These are phyloP conservation scores for Oenanthe melanoleuca DNA, from an alignment of 2,113 vertebrate species.

Conservation along the genomic window DNA sequence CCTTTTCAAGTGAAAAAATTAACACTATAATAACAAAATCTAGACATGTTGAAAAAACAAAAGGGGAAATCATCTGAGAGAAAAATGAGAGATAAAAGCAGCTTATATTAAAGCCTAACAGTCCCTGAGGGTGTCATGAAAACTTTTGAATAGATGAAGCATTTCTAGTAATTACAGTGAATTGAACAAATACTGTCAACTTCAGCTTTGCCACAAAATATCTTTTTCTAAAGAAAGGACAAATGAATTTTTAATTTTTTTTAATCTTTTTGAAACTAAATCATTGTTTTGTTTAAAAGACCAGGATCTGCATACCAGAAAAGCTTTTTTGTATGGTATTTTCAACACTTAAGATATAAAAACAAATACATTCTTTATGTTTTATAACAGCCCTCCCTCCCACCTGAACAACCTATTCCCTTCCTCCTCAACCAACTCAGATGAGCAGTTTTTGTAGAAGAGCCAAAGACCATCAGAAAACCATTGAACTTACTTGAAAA, in stretches of 20 bases:
- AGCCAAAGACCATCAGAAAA: not conserved
- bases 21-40: not conserved
- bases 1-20: not conserved
- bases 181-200: not conserved
- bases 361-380: not conserved
- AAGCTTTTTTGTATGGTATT: not conserved
- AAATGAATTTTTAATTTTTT: not conserved
- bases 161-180: constrained; percentile 4
- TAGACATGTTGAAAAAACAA: not conserved
- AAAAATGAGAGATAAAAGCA: not conserved
- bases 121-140: not conserved
- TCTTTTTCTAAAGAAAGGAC: not conserved
- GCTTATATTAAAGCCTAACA: not conserved
- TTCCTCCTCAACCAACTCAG: not conserved
- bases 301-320: not conserved
- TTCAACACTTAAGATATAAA: not conserved
- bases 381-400: not conserved
- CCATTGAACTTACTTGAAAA: not conserved
- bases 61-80: not conserved
- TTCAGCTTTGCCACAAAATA: not conserved
- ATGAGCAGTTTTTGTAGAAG: not conserved
- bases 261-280: not conserved
- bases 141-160: not conserved
- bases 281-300: not conserved
- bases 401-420: not conserved